These are phyloP conservation scores for Malurus splendens DNA, from an alignment of 2,797 vertebrate genomes.

Conservation along the genomic window DNA sequence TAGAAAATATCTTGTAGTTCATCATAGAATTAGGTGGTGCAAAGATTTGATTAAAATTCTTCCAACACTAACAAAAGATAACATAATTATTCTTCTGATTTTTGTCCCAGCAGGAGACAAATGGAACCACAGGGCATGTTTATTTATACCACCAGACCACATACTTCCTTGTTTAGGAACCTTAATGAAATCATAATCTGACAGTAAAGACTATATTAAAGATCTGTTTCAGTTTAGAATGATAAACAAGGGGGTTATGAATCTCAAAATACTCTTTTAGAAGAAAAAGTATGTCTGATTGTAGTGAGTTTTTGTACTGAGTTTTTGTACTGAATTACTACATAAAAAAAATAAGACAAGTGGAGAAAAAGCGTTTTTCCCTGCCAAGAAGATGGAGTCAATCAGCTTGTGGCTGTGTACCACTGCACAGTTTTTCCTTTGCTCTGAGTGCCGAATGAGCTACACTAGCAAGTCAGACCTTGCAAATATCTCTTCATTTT, in stretches of 20 bases:
- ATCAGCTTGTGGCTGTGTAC: neutral
- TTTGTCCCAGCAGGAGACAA: constrained; percentile 4
- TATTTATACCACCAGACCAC: constrained; percentile 30
- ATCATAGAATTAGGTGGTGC: neutral
- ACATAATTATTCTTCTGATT: constrained; percentile 26
- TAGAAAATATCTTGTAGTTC: neutral
- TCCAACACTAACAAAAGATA: constrained; percentile 43
- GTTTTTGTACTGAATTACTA: neutral
- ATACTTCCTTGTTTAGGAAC: constrained; percentile 32
- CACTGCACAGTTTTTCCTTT: neutral
- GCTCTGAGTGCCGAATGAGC: neutral
- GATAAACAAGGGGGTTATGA: constrained; percentile 1
- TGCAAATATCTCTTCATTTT: neutral
- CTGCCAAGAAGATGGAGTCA: neutral
- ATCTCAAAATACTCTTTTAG: neutral
- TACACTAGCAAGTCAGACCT: neutral
- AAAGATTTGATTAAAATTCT: neutral
- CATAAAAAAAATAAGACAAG: neutral
- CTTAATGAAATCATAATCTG: constrained; percentile 18
- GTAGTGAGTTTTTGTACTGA: neutral
- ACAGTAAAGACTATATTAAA: constrained; percentile 5
- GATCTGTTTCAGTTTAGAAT: constrained; percentile 14
- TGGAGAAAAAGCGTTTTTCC: neutral
- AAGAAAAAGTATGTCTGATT: neutral
- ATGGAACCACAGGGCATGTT: neutral